Evolutionary conservation across 2,888 invertebrate genomes (phyloP), one percentile per base, ranked within the genome.

Genomic region (Trissoscelio sp.): DNA sequence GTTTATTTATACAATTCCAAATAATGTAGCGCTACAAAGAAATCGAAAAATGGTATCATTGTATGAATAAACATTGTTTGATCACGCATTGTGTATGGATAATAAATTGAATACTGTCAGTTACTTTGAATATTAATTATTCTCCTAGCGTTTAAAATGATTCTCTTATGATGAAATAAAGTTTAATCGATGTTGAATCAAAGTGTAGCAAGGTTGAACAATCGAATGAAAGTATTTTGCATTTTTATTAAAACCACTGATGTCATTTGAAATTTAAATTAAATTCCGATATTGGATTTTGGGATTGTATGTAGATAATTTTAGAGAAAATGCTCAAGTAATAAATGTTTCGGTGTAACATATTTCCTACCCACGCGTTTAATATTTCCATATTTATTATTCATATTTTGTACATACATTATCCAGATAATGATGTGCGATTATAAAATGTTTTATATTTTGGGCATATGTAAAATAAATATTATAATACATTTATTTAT

Each of bases 231-330:
- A 34, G 37, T 39, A 39, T 58, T 70, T 70, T 70, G 58, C 57
- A 70, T 58, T 70, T 70, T 58, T 70, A 70, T 58, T 46, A 46
- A 58, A 58, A 58, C 57, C 44, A 46, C 46, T 70, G 70, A 58
- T 70, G 37, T 44, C 42, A 39, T 58, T 70, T 58, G 34, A 58
- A 70, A 48, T 70, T 70, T 48, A 46, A 70, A 58, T 70, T 70
- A 48, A 58, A 70, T 31, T 69, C 44, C 42, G 12, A 44, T 58
- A 70, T 58, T 58, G 58, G 42, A 46, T 48, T 70, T 37, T 28
- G 22, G 12, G 11, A 34, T 58, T n/a, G 24, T 9, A n/a, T 6
- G 12, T 51, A 51, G 24, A 42, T 42, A 12, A 42, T 14, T 42
- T 42, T 14, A 37, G 37, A 12, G 14, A 5, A 42, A 12, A 42